Evolutionary conservation across 2,888 invertebrate species (phyloP), one percentile per base, ranked within the genome.

Genomic region (Tenthredo livida): DNA sequence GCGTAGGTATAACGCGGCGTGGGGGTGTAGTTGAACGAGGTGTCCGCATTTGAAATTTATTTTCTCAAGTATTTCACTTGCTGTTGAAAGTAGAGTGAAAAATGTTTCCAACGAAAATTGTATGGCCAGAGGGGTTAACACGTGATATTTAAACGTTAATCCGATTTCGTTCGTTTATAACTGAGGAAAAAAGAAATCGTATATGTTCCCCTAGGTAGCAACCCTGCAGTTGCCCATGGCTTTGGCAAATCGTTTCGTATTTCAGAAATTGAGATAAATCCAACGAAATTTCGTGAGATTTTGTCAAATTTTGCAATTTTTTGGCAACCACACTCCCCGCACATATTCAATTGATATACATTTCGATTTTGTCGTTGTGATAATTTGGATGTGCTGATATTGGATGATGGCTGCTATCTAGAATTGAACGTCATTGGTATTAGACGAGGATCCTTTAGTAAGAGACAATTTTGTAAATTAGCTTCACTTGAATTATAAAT

Each of bases 31-130:
- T 61, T 80, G 50, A 61, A 61, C 78, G 17, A 58, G 21, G 78
- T 80, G 58, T 80, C 78, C 58, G 61, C 33, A 37, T 61, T 47
- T 80, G 58, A 58, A 80, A 80, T 61, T 80, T 80, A 80, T 80
- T 80, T 77, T 77, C 58, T 58, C 58, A 80, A 61, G 50, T 80
- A 40, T 80, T 61, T 40, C 78, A 21, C 58, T 80, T 37, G 40
- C 58, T 50, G 58, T 80, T 80, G 37, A 29, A 37, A 80, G 78
- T 40, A 80, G 37, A 37, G 47, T 47, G 75, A 75, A 75, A 75
- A 75, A 75, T 75, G 47, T 75, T 47, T 75, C 47, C 25, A 15
- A 43, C n/a, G 75, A 47, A 75, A 75, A 75, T 25, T 75, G 21
- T 43, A 75, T 50, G 47, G 25, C 40, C 29, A n/a, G 33, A 37